A percentile compares a stretch with the other conserved stretches of the same genome.
These are phyloP conservation scores for Polyommatus iphigenia DNA, from an alignment of 2,888 invertebrate genomes.

Conservation along the genomic window DNA sequence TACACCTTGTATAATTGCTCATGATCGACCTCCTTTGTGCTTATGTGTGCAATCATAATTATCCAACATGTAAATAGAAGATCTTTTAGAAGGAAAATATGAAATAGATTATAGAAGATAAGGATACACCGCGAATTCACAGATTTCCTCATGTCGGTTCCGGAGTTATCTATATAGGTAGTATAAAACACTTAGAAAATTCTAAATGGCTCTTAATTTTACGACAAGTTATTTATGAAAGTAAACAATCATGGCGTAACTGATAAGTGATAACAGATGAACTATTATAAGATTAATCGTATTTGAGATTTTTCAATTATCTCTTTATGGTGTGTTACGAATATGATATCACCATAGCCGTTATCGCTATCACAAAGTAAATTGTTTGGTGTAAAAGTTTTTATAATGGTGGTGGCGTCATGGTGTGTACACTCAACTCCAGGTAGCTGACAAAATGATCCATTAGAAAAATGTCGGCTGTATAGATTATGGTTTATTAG, in stretches of 20 bases:
- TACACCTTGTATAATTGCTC: no score
- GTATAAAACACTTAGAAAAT: background rate
- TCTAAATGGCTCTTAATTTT: background rate
- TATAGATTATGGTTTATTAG: background rate
- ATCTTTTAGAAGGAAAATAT: background rate
- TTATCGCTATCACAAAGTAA: conserved; percentile 53
- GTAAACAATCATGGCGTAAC: background rate
- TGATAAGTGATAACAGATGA: conserved; percentile 26
- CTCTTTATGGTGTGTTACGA: conserved; percentile 20
- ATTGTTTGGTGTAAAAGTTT: conserved; percentile 57
- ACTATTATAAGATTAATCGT: background rate
- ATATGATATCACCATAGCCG: conserved; percentile 33
- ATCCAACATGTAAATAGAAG: no score
- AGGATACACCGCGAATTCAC: background rate
- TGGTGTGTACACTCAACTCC: conserved; percentile 32
- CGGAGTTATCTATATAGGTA: background rate
- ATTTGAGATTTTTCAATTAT: conserved; percentile 13
- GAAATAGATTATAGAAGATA: background rate
- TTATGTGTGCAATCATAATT: no score
- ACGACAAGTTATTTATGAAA: background rate
- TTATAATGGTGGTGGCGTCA: conserved; percentile 54
- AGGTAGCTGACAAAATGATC: conserved; percentile 32
- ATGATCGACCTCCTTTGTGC: no score
- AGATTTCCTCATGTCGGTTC: background rate
- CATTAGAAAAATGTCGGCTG: conserved; percentile 1